These are phyloP conservation scores for Agriopis aurantiaria DNA, from an alignment of 2,888 invertebrate genomes.

Conservation along the genomic window DNA sequence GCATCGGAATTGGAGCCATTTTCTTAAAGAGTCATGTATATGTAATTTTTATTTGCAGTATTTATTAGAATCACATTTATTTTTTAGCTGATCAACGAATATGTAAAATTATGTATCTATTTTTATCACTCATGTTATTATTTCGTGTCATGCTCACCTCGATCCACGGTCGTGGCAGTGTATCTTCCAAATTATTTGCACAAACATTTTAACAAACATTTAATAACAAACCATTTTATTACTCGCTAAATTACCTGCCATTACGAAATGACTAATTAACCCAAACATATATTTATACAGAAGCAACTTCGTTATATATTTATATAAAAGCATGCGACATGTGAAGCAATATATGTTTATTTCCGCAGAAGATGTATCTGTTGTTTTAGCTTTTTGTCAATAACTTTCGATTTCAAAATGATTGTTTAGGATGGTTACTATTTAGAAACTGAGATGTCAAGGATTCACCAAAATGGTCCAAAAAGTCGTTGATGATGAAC, in stretches of 20 bases:
- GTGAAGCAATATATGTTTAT: neutral
- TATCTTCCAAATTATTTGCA: conserved; percentile 68
- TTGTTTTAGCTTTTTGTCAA: conserved; percentile 4
- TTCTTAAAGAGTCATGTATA: conserved; percentile 38
- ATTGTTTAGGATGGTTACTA: neutral
- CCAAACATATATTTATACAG: conserved; percentile 47
- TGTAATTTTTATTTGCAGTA: conserved; percentile 37
- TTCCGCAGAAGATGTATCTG: neutral
- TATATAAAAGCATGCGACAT: conserved; percentile 20
- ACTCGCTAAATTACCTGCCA: conserved; percentile 56
- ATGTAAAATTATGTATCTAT: conserved; percentile 52
- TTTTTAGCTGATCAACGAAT: conserved; percentile 41
- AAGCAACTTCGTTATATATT: conserved; percentile 48
- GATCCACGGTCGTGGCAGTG: conserved; percentile 68
- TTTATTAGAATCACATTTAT: conserved; percentile 40
- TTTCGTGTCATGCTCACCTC: conserved; percentile 54
- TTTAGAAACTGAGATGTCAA: neutral
- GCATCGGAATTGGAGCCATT: conserved; percentile 52
- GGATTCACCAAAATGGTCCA: neutral
- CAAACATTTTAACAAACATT: conserved; percentile 51
- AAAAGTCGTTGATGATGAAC: neutral
- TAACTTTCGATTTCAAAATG: conserved; percentile 1
- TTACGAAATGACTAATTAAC: conserved; percentile 50
- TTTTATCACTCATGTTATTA: conserved; percentile 54
- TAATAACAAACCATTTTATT: conserved; percentile 62